A percentile compares a stretch with the other conserved stretches of the same genome.
These are phyloP conservation scores for Nymphicus hollandicus DNA, from an alignment of 2,113 vertebrate species.

Conservation along the genomic window DNA sequence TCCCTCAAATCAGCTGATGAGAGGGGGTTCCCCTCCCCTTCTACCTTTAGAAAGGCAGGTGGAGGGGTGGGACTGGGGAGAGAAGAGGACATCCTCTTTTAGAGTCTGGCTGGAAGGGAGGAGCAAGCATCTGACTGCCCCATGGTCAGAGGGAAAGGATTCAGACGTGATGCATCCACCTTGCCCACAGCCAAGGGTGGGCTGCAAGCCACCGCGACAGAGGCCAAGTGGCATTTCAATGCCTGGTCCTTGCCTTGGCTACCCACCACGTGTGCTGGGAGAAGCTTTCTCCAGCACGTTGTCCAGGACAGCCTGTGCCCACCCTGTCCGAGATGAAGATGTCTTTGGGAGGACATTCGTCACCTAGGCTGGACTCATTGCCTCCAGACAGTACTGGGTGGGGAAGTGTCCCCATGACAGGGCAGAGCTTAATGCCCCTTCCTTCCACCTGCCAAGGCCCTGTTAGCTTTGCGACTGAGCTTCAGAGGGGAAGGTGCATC, in stretches of 20 bases:
- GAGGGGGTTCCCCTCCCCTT: neutral
- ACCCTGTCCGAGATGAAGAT: neutral
- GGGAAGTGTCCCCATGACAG: neutral
- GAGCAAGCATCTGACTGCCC: neutral
- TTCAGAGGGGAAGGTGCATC: neutral
- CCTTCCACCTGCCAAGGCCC: fast-evolving
- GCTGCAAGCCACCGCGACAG: neutral
- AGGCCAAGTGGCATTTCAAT: neutral
- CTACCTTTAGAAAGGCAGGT: neutral
- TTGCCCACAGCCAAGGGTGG: neutral
- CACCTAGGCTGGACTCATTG: neutral
- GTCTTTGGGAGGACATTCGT: neutral
- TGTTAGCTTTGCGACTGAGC: neutral
- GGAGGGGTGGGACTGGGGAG: too few relatives aligned
- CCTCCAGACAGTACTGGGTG: neutral
- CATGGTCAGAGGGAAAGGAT: neutral
- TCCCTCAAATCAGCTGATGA: neutral
- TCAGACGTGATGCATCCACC: neutral
- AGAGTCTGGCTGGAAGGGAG: neutral
- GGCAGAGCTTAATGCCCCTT: neutral
- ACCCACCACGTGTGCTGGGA: neutral
- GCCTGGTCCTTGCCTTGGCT: neutral
- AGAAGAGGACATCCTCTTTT: neutral
- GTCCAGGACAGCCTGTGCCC: neutral
- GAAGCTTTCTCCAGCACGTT: fast-evolving